Evolutionary conservation across 2,888 invertebrate genomes (phyloP), one percentile per base, ranked within the genome.

Genomic region (Pristionchus arcanus): DNA sequence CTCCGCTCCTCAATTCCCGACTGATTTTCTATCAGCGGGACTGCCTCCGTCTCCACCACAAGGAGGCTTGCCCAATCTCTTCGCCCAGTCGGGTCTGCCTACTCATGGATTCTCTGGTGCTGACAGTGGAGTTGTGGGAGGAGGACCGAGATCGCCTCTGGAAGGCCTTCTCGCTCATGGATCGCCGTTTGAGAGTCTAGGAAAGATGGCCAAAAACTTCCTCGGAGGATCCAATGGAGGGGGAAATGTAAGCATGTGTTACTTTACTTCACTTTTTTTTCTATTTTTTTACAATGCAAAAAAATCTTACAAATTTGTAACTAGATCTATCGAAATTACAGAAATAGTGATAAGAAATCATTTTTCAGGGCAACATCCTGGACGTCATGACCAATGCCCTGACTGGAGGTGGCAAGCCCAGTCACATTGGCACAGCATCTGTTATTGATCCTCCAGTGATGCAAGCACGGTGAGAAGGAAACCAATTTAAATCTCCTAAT

Each of bases 141-240:
- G 66, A 49, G 83, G 83, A 42, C 63, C 31, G 37, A 16, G 81
- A 49, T 81, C 81, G n/a, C 88, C 91, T 16, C 83, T 92, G 0
- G 91, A 92, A 55, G 91, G 91, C 37, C 68, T 92, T 21, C 77
- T 92, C 34, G 68, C 91, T 9, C 90, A 91, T 53, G 92, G 92
- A 71, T 74, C 89, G 1, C 89, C 92, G 1, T 59, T 93, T 16
- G 92, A 94, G 34, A 92, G 93, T 34, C 91, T 94, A 16, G 91
- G 93, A 28, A 93, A 93, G 77, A 90, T 94, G 83, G 94, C 94
- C 37, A 93, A 93, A 89, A 94, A 94, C 90, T 90, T 94, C 37
- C 86, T 94, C 53, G 91, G 91, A 63, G 91, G 91, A 63, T 83
- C 94, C 53, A 91, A 90, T 31, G 91, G 91, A 66, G 92, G 91